Conservation (phyloP, 2,888 invertebrate genomes). For the Scaptomyza caliginosa region DNA sequence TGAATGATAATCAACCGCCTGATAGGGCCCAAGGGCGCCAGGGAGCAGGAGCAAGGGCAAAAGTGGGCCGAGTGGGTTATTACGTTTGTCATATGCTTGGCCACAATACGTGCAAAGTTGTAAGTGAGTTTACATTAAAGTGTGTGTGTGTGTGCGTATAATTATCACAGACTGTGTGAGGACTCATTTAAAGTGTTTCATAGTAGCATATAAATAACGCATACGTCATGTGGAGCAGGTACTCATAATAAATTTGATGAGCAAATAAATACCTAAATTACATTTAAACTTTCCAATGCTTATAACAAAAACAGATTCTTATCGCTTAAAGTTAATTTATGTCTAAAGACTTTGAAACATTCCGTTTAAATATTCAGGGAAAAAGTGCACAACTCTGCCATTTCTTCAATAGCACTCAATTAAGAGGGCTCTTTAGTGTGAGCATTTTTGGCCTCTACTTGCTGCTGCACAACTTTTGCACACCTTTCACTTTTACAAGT, state of each 20-base stretch:
- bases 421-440: constrained; percentile 34
- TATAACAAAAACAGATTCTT: no score
- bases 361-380: background rate
- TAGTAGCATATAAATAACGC: constrained; percentile 8
- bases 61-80: background rate
- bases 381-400: constrained; percentile 27
- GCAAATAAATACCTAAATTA: no score
- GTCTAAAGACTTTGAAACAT: no score
- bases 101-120: constrained; percentile 42
- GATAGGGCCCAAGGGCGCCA: background rate
- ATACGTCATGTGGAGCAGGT: constrained; percentile 21
- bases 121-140: constrained; percentile 8
- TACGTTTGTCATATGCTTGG: constrained; percentile 30
- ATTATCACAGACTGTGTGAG: background rate
- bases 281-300: no score
- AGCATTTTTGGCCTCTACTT: constrained; percentile 4
- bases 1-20: constrained; percentile 33
- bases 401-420: constrained; percentile 56
- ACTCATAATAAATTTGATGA: no score
- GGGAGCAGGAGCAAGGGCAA: background rate
- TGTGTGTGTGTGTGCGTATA: background rate
- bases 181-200: constrained; percentile 1
- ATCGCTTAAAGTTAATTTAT: no score
- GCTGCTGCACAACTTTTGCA: constrained; percentile 28
- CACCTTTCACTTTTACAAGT: constrained; percentile 71